Evolutionary conservation across 2,113 vertebrate genomes (phyloP), one percentile per base, ranked within the genome.

Genomic region (Smithornis capensis): DNA sequence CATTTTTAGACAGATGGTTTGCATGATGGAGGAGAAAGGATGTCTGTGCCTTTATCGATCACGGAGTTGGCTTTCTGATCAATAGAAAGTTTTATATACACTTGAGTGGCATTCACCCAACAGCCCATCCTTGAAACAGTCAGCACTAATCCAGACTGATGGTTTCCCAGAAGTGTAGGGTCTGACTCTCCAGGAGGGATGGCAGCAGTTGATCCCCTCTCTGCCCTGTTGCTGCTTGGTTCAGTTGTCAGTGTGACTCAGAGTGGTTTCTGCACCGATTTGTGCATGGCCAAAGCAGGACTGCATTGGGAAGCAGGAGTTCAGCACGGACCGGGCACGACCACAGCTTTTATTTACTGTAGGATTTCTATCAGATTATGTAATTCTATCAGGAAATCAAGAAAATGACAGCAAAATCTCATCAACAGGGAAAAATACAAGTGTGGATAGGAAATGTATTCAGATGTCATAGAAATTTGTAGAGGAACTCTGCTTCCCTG

Each of bases 141-240:
- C 89, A 82, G 95, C 81, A 53, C 47, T 70, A 23, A 87, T 28
- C 63, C 14, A 4, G 18, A 35, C 27, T 19, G 73, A 16, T 38
- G 44, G 37, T 29, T 93, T 91, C 83, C 90, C 94, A 60, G 86
- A 76, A 84, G 14, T 2, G 14, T 15, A 1, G 42, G 40, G 63
- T 17, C 79, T 1, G 3, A 37, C 56, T 63, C 2, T 3, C 5
- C 47, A 7, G 18, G 3, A 50, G 52, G 83, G 49, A 12, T 9
- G 73, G 6, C 3, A 0, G 44, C 7, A 7, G 47, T 60, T 1
- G 0, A 47, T 63, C 14, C 38, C 40, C 5, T 71, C 63, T 55
- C 28, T 76, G 9, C 76, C 0, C 0, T 13, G 1, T 4, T 64
- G 82, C 80, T 79, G 0, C 42, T 63, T 45, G n/a, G 27, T 21